phyloP scores from a whole-genome alignment of 2,113 vertebrate genomes.

The Bubalus kerabau region DNA sequence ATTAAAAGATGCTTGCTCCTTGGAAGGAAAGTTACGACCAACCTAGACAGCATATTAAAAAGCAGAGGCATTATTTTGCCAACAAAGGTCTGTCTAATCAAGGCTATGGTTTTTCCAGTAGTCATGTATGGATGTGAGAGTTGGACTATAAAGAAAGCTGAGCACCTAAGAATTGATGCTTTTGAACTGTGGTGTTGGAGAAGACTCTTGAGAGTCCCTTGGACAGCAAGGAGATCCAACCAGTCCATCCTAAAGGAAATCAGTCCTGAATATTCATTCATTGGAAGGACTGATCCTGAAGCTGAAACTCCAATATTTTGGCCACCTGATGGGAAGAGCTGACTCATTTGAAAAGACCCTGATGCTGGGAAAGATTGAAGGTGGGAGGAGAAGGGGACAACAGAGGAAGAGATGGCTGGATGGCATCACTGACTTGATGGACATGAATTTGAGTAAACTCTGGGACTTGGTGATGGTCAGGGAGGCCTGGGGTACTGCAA shows the following conservation, averaged over 20 bases:
- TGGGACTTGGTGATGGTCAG: neutral
- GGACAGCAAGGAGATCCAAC: neutral
- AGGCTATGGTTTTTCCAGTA: neutral
- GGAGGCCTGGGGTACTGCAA: neutral
- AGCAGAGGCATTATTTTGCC: neutral
- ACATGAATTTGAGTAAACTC: neutral
- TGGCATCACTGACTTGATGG: neutral
- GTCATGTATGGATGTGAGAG: neutral
- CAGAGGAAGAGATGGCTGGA: neutral
- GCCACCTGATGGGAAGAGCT: neutral
- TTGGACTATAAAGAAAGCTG: neutral
- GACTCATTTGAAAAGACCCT: neutral
- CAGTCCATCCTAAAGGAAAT: neutral
- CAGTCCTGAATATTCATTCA: neutral
- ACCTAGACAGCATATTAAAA: neutral
- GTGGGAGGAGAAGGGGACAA: neutral
- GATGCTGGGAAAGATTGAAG: neutral
- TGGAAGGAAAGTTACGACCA: neutral
- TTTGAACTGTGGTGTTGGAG: neutral
- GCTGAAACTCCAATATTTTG: neutral
- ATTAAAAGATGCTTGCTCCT: neutral
- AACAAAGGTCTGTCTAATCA: neutral
- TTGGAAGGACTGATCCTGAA: neutral
- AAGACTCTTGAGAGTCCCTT: neutral
- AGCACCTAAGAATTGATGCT: neutral